Evolutionary conservation across 1,140 invertebrate genomes (phyloP).

Genomic region (Bombus huntii): DNA sequence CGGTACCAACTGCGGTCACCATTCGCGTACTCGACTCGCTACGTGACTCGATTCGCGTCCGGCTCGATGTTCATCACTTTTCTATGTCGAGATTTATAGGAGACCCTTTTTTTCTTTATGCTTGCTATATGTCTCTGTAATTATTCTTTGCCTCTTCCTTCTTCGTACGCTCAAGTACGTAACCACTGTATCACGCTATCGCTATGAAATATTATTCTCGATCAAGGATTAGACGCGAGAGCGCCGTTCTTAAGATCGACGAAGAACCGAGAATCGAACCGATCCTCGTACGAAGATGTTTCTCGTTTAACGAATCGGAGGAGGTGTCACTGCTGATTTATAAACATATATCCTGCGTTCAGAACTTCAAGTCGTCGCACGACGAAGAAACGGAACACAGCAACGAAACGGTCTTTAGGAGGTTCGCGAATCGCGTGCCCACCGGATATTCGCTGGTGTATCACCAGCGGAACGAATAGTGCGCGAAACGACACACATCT

Average conservation of each 20-base stretch:
- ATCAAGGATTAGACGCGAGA: neutral
- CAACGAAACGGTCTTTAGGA: neutral
- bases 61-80: conserved; percentile 4
- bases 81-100: no score
- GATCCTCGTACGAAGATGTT: no score
- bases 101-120: neutral
- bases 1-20: conserved; percentile 52
- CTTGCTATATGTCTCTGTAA: neutral
- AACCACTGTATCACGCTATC: neutral
- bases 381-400: neutral
- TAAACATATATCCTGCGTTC: no score
- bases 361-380: no score
- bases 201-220: neutral
- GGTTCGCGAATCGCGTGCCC: neutral
- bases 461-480: neutral
- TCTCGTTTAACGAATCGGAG: no score
- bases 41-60: conserved; percentile 20
- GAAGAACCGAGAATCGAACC: no score
- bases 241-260: neutral
- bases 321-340: no score
- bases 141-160: neutral
- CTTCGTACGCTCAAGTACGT: neutral
- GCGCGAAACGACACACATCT: neutral
- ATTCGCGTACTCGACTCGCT: conserved; percentile 49
- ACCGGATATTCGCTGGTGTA: conserved; percentile 13